Evolutionary conservation across 2,888 invertebrate species (phyloP), one percentile per base, ranked within the genome.

Genomic region (Petrolisthes manimaculis): DNA sequence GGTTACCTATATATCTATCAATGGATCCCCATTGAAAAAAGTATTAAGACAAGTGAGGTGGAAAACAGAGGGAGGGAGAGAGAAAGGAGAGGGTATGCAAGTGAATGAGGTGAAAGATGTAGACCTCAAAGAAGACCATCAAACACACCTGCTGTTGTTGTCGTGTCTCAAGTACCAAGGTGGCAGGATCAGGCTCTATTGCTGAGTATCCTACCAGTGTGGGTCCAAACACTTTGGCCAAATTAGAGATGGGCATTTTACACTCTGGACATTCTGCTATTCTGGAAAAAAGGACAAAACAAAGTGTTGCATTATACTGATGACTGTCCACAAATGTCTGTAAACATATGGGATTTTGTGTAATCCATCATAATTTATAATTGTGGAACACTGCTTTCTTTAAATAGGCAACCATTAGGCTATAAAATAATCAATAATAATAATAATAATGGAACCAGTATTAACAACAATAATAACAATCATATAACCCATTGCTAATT

Each of bases 181-280:
- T 95, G 91, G 95, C 95, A 21, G 93, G 93, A 54, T 93, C 92
- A 0, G 96, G 96, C 92, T 97, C 95, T 0, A 94, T 93, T 0
- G 95, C 95, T 18, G 97, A 97, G 92, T 96, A 97, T 0, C 99
- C 99, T 51, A 99, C 96, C 83, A 99, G 95, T 0, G 98, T 98
- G 2, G 99, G 99, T 0, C 97, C 99, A 93, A 99, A 98, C 56
- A 99, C 95, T 92, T 96, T 96, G 0, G 98, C 95, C 92, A 99
- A 94, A 94, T 98, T 99, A 91, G 95, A 95, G 51, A 95, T 94
- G 0, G 97, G 96, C 99, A 99, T 99, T 94, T 97, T 97, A 91
- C 97, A 97, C 83, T 96, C 97, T 0, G 95, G 94, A 91, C 96
- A 95, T 91, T 96, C 95, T 0, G 97, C 95, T 89, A 98, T 96